phyloP scores from a whole-genome alignment of 2,797 vertebrate genomes.

The Melanotaenia pygmaea region DNA sequence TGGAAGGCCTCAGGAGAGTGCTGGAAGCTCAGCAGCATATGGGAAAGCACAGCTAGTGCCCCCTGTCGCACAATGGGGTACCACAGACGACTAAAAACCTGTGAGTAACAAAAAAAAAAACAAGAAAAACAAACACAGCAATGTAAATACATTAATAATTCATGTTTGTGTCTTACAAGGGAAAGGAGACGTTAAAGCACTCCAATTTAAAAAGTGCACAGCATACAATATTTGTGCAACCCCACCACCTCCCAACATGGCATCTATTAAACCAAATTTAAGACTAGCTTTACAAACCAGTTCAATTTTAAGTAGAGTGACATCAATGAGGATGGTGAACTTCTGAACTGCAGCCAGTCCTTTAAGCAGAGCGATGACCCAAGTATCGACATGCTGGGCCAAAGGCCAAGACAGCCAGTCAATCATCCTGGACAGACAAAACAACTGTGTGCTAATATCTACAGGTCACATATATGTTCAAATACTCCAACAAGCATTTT shows the following conservation, averaged over 20 bases:
- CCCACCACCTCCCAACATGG: not conserved
- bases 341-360: constrained; percentile 97
- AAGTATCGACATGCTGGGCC: constrained; percentile 96
- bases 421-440: constrained; percentile 87
- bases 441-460: not conserved
- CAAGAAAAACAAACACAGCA: not conserved
- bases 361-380: constrained; percentile 96
- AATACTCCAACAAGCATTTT: not conserved
- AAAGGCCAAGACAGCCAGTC: constrained; percentile 99
- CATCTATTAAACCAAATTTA: constrained; percentile 18
- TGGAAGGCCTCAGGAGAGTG: constrained; percentile 99
- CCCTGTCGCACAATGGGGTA: constrained; percentile 97
- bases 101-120: constrained; percentile 26
- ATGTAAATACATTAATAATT: not conserved
- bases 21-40: constrained; percentile 99
- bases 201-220: constrained; percentile 1
- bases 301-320: constrained; percentile 97
- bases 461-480: too few species aligned
- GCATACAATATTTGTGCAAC: not conserved
- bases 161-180: not conserved
- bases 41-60: constrained; percentile 94
- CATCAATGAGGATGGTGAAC: constrained; percentile 99
- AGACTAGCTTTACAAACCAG: constrained; percentile 84
- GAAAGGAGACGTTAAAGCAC: not conserved
- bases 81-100: constrained; percentile 98